These are phyloP conservation scores for Agonopterix alstromeriana DNA, from an alignment of 2,888 invertebrate species.

Conservation along the genomic window DNA sequence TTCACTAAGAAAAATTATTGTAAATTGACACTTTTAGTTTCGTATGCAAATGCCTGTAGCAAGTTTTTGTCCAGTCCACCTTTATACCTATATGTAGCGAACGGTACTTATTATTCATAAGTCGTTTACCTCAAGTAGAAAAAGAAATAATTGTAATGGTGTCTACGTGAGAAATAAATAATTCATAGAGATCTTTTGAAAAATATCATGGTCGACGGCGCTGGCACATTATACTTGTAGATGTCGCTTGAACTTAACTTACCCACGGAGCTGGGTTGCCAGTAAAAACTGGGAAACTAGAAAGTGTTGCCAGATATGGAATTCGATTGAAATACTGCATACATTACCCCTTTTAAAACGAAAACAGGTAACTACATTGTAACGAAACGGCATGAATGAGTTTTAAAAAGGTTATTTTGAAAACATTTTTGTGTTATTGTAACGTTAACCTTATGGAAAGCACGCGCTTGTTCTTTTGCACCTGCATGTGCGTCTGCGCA, in stretches of 20 bases:
- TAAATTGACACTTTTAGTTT: not conserved
- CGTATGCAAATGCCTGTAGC: not conserved
- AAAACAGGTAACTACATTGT: too few species aligned
- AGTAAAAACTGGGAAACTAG: constrained; percentile 1
- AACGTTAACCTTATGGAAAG: not conserved
- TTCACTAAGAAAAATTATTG: not conserved
- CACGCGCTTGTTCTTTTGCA: constrained; percentile 9
- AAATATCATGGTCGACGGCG: constrained; percentile 51
- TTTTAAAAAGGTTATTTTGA: not conserved
- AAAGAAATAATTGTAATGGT: constrained; percentile 67
- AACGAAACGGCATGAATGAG: too few species aligned
- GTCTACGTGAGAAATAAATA: constrained; percentile 63
- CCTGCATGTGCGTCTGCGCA: constrained; percentile 7
- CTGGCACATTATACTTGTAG: constrained; percentile 66
- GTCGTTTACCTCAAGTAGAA: constrained; percentile 53
- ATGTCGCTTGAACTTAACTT: constrained; percentile 24
- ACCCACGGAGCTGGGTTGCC: constrained; percentile 1
- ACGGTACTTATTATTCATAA: constrained; percentile 52
- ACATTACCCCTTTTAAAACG: too few species aligned
- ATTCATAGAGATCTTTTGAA: constrained; percentile 67
- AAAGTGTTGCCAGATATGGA: not conserved
- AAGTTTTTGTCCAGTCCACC: too few species aligned
- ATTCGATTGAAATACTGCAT: too few species aligned
- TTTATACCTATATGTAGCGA: constrained; percentile 11
- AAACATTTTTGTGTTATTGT: constrained; percentile 8